Conservation (phyloP, 1,140 invertebrate genomes). For the Trichomalopsis sarcophagae region DNA sequence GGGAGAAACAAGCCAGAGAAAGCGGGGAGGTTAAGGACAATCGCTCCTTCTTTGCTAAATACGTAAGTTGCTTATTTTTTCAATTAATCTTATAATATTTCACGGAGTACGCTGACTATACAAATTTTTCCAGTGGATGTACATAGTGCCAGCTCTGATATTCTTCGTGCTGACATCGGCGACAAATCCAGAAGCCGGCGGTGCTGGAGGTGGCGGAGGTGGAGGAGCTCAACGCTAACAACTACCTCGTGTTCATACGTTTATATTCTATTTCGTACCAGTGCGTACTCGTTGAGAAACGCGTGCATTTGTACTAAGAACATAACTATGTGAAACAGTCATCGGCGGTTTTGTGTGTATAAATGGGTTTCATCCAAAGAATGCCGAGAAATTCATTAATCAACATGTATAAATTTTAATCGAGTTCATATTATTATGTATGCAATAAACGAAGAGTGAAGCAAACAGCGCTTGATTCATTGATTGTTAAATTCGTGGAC, state of each 20-base stretch:
- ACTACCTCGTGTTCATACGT: constrained; percentile 42
- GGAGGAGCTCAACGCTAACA: constrained; percentile 56
- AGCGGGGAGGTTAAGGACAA: constrained; percentile 94
- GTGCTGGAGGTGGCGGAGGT: constrained; percentile 65
- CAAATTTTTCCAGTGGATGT: constrained; percentile 90
- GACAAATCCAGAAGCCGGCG: constrained; percentile 84
- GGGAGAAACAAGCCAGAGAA: constrained; percentile 91
- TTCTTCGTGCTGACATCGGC: constrained; percentile 90
- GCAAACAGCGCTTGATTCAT: neutral
- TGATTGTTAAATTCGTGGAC: neutral
- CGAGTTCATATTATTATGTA: neutral
- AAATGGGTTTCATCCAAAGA: constrained; percentile 7
- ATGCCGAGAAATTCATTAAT: neutral
- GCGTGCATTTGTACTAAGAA: constrained; percentile 8
- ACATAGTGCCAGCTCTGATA: constrained; percentile 91
- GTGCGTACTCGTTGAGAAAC: constrained; percentile 34
- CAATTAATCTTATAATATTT: constrained; percentile 11
- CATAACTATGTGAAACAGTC: constrained; percentile 1
- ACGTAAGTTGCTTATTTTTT: constrained; percentile 81
- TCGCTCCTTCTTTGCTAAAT: constrained; percentile 96
- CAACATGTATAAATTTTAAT: constrained; percentile 27
- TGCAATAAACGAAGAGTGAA: too few relatives aligned
- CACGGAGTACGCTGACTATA: neutral
- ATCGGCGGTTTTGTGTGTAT: neutral
- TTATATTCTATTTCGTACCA: constrained; percentile 37